A percentile compares a stretch with the other conserved stretches of the same genome.
Conservation (phyloP, 1,140 invertebrate genomes). For the Drosophila lini region DNA sequence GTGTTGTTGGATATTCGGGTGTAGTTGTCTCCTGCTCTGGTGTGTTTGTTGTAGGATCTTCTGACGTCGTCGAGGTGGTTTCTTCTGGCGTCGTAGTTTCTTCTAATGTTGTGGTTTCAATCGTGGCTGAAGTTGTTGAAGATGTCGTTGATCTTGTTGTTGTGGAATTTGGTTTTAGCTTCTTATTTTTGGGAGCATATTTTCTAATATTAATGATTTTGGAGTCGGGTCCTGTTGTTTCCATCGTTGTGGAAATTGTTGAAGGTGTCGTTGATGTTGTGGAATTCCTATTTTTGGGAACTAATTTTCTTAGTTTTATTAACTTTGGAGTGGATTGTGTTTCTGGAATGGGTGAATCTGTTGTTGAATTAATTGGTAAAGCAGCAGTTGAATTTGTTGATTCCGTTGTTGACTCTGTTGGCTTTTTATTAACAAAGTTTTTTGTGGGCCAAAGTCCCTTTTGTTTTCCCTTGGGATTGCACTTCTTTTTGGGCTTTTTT, state of each 20-base stretch:
- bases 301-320: conserved; percentile 12
- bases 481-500: conserved; percentile 7
- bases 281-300: conserved; percentile 6
- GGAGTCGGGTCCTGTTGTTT: conserved; percentile 1
- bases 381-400: background rate
- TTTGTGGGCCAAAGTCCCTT: background rate
- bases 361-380: background rate
- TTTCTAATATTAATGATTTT: conserved; percentile 24
- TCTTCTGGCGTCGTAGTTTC: background rate
- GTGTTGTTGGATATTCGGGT: background rate
- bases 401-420: background rate
- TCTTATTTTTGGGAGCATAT: background rate
- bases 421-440: background rate
- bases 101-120: conserved; percentile 10
- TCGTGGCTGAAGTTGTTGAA: conserved; percentile 11
- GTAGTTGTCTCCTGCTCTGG: background rate
- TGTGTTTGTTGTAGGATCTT: conserved; percentile 7
- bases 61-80: background rate
- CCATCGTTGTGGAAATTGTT: conserved; percentile 12
- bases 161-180: conserved; percentile 5
- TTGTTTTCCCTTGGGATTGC: background rate
- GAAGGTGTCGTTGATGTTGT: conserved; percentile 10
- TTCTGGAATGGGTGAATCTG: background rate
- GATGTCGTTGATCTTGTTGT: conserved; percentile 4
- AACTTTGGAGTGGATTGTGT: background rate